phyloP scores from a whole-genome alignment of 2,113 vertebrate genomes.

The Microcebus griseorufus region DNA sequence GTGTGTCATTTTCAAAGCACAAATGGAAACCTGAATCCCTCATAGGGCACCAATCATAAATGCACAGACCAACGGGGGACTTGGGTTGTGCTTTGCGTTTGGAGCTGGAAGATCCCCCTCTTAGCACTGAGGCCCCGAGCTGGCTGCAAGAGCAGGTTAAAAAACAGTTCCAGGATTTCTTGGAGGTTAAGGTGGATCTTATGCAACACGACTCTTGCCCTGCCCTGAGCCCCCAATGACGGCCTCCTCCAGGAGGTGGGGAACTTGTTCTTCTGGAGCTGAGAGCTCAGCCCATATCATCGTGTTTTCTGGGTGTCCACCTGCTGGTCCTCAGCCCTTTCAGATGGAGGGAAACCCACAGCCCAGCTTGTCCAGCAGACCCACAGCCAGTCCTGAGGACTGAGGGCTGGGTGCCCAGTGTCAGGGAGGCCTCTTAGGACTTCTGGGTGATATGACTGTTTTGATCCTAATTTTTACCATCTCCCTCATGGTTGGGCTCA shows the following conservation, averaged over 20 bases:
- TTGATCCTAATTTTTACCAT: not conserved
- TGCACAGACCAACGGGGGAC: not conserved
- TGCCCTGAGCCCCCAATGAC: accelerated
- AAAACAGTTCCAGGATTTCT: not conserved
- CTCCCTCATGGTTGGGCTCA: not conserved
- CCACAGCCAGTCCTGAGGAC: too few species aligned
- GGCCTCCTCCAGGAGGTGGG: not conserved
- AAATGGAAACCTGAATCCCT: not conserved
- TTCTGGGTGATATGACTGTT: not conserved
- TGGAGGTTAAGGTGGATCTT: not conserved
- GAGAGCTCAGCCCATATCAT: not conserved
- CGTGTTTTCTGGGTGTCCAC: not conserved
- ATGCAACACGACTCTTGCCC: not conserved
- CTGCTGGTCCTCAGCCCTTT: not conserved
- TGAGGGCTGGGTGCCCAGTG: not conserved
- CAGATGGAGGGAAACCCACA: not conserved
- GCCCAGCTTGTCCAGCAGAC: not conserved
- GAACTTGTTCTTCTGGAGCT: not conserved
- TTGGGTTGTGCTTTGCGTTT: not conserved
- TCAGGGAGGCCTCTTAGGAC: too few species aligned
- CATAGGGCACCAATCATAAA: not conserved
- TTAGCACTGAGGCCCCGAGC: accelerated
- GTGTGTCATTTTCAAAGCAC: not conserved
- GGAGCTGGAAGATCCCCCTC: not conserved
- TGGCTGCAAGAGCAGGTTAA: not conserved